A percentile compares a stretch with the other conserved stretches of the same genome.
These are phyloP conservation scores for Drosophila elegans DNA, from an alignment of 1,140 invertebrate genomes.

Conservation along the genomic window DNA sequence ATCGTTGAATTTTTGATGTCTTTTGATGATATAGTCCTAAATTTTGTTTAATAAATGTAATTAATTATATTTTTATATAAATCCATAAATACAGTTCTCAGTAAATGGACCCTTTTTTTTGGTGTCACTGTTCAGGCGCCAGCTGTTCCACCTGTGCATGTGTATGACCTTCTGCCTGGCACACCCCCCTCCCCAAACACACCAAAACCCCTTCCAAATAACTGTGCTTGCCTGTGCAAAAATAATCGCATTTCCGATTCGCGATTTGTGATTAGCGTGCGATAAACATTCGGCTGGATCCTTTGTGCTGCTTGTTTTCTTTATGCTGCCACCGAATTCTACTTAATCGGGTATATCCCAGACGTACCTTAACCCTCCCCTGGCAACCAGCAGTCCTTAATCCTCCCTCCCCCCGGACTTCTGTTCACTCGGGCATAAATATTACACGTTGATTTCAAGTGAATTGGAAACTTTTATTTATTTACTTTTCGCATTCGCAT, in stretches of 20 bases:
- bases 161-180: slow-evolving; percentile 1
- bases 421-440: slow-evolving; percentile 65
- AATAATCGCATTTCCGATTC: slow-evolving; percentile 80
- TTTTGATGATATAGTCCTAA: too few relatives aligned
- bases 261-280: slow-evolving; percentile 77
- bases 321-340: slow-evolving; percentile 20
- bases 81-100: too few relatives aligned
- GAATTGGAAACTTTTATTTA: slow-evolving; percentile 69
- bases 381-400: not conserved
- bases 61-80: too few relatives aligned
- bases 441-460: slow-evolving; percentile 67
- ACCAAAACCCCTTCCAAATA: not conserved
- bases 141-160: slow-evolving; percentile 26
- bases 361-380: slow-evolving; percentile 15
- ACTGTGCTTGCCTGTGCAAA: slow-evolving; percentile 48
- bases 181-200: not conserved
- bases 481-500: slow-evolving; percentile 27
- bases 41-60: too few relatives aligned
- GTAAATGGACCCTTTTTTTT: not conserved
- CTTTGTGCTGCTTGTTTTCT: slow-evolving; percentile 36
- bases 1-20: too few relatives aligned
- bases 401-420: not conserved
- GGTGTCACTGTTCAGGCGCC: not conserved
- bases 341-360: slow-evolving; percentile 14
- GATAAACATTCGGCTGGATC: slow-evolving; percentile 59